phyloP scores from a whole-genome alignment of 2,797 vertebrate genomes.

The Sarcoramphus papa region DNA sequence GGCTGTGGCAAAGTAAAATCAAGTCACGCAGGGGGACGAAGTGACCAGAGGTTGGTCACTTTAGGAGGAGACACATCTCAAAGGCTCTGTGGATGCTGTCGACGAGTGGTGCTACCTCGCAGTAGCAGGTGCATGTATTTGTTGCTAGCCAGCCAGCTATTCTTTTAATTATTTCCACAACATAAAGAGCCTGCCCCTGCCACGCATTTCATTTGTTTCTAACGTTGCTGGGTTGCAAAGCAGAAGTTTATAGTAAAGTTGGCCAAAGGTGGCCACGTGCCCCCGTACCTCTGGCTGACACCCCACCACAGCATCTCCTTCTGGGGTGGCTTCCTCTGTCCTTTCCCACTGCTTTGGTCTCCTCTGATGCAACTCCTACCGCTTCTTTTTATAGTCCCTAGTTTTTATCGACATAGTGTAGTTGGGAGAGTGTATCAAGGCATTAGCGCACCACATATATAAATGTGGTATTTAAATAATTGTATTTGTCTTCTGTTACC shows the following conservation, averaged over 20 bases:
- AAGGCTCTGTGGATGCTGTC: background rate
- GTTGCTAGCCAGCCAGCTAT: background rate
- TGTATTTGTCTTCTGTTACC: background rate
- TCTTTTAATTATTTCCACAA: background rate
- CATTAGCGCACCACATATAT: background rate
- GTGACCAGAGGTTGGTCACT: fast-evolving
- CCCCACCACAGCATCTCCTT: background rate
- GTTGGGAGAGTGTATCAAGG: background rate
- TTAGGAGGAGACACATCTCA: background rate
- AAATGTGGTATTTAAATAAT: background rate
- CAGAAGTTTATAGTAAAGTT: background rate
- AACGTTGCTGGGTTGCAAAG: background rate
- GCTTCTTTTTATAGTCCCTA: background rate
- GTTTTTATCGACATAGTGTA: background rate
- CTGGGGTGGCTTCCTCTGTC: background rate
- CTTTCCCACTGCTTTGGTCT: background rate
- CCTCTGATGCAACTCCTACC: background rate
- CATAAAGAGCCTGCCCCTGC: background rate
- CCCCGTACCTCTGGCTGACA: background rate
- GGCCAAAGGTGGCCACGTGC: fast-evolving
- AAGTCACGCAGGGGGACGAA: background rate
- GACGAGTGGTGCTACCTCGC: background rate
- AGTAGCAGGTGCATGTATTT: background rate
- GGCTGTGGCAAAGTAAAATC: background rate
- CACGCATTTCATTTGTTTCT: background rate